Percentiles rank a stretch among this genome's conserved stretches.
phyloP scores from a whole-genome alignment of 2,888 invertebrate species.

The Agrilus biguttatus region DNA sequence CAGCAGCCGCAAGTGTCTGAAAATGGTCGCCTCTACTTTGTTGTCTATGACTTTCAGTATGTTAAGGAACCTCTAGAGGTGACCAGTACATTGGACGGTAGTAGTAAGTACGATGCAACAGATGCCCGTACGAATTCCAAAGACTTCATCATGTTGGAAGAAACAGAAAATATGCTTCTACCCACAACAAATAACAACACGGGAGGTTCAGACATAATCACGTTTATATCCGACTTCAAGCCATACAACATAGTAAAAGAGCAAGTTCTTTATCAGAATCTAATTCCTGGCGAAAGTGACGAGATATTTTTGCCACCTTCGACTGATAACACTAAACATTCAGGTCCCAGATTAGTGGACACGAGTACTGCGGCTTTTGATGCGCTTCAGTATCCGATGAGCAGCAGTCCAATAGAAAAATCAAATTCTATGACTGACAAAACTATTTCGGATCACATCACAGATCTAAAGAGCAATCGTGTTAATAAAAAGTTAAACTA shows the following conservation, averaged over 20 bases:
- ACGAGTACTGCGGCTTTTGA: conserved; percentile 22
- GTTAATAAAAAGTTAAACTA: conserved; percentile 27
- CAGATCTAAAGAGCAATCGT: conserved; percentile 26
- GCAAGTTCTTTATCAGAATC: conserved; percentile 25
- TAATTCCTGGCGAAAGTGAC: conserved; percentile 30
- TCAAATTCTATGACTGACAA: conserved; percentile 13
- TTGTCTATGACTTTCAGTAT: conserved; percentile 58
- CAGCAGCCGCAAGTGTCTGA: conserved; percentile 15
- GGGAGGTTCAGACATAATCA: conserved; percentile 5
- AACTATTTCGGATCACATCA: conserved; percentile 31
- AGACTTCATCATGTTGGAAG: conserved; percentile 6
- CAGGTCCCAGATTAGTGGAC: conserved; percentile 25
- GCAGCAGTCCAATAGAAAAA: conserved; percentile 8
- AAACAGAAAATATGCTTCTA: conserved; percentile 2
- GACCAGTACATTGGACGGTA: conserved; percentile 5
- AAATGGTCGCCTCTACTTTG: conserved; percentile 36
- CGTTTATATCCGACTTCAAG: conserved; percentile 6
- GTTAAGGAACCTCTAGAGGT: conserved; percentile 36
- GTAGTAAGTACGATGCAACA: conserved; percentile 6
- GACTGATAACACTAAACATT: conserved; percentile 15
- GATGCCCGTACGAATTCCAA: conserved; percentile 5
- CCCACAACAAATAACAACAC: conserved; percentile 5
- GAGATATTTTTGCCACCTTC: conserved; percentile 27
- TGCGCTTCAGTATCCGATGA: conserved; percentile 17
- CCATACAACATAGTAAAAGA: conserved; percentile 13